Evolutionary conservation across 2,113 vertebrate genomes (phyloP).

Genomic region (Uria lomvia): DNA sequence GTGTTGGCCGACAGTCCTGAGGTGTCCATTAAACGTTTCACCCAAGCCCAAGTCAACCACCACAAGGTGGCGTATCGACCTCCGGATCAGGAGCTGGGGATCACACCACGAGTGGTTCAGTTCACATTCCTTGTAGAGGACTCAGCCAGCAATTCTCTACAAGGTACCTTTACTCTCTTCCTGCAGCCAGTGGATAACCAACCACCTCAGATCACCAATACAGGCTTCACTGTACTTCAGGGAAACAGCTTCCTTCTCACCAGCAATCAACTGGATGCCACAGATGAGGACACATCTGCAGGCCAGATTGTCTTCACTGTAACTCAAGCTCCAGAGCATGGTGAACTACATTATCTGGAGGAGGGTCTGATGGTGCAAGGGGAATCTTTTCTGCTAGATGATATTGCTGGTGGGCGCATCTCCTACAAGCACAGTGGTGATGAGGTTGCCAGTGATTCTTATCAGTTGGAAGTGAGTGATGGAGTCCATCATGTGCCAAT

Average conservation of each 20-base stretch:
- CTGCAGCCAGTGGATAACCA: conserved; percentile 66
- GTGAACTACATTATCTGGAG: conserved; percentile 76
- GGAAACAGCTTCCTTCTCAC: conserved; percentile 56
- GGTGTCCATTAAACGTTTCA: conserved; percentile 39
- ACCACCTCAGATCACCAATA: conserved; percentile 63
- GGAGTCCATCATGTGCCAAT: conserved; percentile 57
- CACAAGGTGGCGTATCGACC: conserved; percentile 67
- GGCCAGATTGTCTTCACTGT: conserved; percentile 77
- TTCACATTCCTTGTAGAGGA: conserved; percentile 69
- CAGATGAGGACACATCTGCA: conserved; percentile 80
- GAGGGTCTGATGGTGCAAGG: conserved; percentile 73
- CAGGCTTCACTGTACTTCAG: conserved; percentile 59
- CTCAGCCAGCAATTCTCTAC: conserved; percentile 48
- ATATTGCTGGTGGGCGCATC: conserved; percentile 73
- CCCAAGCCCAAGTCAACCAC: conserved; percentile 69
- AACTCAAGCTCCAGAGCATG: conserved; percentile 70
- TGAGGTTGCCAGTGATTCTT: conserved; percentile 51
- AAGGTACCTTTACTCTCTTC: conserved; percentile 64
- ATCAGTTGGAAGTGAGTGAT: conserved; percentile 64
- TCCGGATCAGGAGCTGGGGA: conserved; percentile 55
- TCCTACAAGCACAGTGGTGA: conserved; percentile 69
- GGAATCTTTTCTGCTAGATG: conserved; percentile 78
- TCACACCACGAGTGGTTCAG: conserved; percentile 54
- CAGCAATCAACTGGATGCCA: conserved; percentile 75
- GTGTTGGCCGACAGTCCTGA: conserved; percentile 59